These are phyloP conservation scores for Strix uralensis DNA, from an alignment of 2,113 vertebrate species.

Conservation along the genomic window DNA sequence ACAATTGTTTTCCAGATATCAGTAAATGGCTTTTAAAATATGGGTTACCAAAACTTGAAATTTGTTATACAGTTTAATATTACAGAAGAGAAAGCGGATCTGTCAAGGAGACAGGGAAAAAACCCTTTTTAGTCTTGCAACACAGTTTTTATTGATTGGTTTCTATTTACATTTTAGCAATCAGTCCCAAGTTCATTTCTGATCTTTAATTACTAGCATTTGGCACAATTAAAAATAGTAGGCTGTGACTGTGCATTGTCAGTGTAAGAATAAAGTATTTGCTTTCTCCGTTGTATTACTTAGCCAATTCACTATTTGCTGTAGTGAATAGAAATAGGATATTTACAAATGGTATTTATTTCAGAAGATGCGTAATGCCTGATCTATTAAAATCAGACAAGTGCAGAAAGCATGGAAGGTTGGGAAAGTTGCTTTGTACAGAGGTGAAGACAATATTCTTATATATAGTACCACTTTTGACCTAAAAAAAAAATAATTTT, in stretches of 20 bases:
- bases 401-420: neutral
- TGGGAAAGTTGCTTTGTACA: neutral
- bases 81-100: neutral
- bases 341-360: neutral
- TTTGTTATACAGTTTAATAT: neutral
- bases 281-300: neutral
- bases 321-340: neutral
- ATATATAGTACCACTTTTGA: neutral
- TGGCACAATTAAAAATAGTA: neutral
- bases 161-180: neutral
- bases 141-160: neutral
- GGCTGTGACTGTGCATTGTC: neutral
- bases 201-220: neutral
- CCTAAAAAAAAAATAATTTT: neutral
- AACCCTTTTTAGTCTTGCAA: neutral
- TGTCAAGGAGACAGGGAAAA: neutral
- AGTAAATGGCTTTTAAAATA: neutral
- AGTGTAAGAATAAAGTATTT: neutral
- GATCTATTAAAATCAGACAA: neutral
- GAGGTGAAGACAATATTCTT: neutral
- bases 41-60: neutral
- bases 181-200: constrained; percentile 25
- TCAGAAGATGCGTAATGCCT: neutral
- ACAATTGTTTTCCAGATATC: neutral
- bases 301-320: neutral